A percentile compares a stretch with the other conserved stretches of the same genome.
phyloP scores from a whole-genome alignment of 35 echinoderm and acorn worm genomes.

The Apostichopus parvimensis region DNA sequence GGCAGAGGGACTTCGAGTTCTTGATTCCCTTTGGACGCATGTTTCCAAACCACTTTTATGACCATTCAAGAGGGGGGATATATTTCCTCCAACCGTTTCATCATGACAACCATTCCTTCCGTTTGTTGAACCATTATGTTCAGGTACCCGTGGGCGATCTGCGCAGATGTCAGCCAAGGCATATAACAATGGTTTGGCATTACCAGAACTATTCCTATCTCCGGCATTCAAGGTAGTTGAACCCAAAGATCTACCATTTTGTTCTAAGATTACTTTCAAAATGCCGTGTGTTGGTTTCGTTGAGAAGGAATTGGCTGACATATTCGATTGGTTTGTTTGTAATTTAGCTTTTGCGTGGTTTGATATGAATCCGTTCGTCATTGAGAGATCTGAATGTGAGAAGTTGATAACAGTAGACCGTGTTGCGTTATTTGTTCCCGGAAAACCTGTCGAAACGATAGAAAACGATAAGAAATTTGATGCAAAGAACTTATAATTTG shows the following conservation, averaged over 20 bases:
- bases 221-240: background rate
- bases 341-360: background rate
- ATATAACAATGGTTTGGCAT: background rate
- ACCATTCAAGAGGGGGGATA: background rate
- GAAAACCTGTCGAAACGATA: background rate
- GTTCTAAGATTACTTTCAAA: slow-evolving; percentile 7
- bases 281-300: background rate
- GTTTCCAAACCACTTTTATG: background rate
- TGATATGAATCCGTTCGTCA: background rate
- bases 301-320: background rate
- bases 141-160: slow-evolving; percentile 6
- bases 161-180: slow-evolving; percentile 16
- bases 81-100: background rate
- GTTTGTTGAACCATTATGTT: background rate
- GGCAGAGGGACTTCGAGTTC: no score
- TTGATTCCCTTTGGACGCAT: background rate
- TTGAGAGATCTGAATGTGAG: background rate
- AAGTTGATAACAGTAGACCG: background rate
- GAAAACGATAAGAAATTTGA: background rate
- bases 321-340: no score
- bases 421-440: background rate
- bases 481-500: background rate
- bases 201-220: background rate
- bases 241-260: background rate
- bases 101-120: background rate